These are phyloP conservation scores for Phalanger gymnotis DNA, from an alignment of 2,797 vertebrate species.

Conservation along the genomic window DNA sequence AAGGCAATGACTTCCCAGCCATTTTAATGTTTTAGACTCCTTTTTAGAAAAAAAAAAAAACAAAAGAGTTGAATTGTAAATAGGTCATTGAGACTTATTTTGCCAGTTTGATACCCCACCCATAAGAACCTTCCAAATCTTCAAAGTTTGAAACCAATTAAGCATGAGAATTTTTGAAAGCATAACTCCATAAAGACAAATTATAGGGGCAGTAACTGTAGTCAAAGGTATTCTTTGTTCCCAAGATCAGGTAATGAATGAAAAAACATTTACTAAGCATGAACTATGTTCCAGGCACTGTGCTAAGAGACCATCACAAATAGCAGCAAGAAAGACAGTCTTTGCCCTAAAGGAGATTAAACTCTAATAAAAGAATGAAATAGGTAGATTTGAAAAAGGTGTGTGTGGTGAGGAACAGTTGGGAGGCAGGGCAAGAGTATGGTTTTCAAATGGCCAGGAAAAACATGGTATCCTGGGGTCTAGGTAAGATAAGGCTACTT, in stretches of 20 bases:
- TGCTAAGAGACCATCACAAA: background rate
- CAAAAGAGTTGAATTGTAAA: background rate
- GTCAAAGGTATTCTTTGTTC: background rate
- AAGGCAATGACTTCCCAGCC: background rate
- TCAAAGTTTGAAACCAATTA: background rate
- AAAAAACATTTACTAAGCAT: background rate
- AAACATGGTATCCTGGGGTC: background rate
- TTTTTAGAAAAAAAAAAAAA: too few species aligned
- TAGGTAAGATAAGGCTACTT: background rate
- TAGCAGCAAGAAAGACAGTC: background rate
- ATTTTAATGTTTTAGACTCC: background rate
- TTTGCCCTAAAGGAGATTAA: background rate
- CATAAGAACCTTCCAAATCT: background rate
- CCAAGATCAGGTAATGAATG: background rate
- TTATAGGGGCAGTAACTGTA: background rate
- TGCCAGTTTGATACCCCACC: background rate
- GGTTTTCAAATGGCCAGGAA: background rate
- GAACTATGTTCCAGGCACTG: background rate
- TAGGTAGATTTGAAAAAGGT: too few species aligned
- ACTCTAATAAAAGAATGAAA: background rate
- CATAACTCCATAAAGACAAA: background rate
- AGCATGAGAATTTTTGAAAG: background rate
- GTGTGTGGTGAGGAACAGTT: accelerated
- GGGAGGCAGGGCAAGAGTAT: background rate
- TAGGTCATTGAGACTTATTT: background rate